phyloP scores from a whole-genome alignment of 2,888 invertebrate genomes.

The Scaptomyza polygonia region DNA sequence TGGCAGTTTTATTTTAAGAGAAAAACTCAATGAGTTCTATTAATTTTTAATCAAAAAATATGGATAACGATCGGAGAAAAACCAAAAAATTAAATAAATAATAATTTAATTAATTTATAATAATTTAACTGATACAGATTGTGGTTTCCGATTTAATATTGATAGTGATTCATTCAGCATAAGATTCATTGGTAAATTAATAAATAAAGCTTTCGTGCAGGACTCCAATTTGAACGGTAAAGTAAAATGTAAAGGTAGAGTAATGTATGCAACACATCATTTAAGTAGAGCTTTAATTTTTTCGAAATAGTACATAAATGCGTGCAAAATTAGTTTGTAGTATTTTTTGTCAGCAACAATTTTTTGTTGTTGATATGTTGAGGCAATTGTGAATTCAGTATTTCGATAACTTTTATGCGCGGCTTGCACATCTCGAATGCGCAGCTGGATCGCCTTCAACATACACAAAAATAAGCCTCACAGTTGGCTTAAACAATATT shows the following conservation, averaged over 20 bases:
- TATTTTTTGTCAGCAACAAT: constrained; percentile 19
- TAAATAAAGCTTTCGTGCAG: no score
- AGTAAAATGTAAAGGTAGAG: background rate
- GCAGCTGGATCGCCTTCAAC: constrained; percentile 21
- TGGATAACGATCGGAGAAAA: no score
- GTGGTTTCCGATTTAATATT: no score
- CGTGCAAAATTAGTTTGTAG: background rate
- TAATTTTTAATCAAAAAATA: no score
- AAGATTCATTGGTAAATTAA: no score
- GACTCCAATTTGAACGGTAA: background rate
- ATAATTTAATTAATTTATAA: no score
- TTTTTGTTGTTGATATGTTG: background rate
- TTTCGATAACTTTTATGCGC: constrained; percentile 9
- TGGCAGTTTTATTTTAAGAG: no score
- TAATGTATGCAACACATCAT: constrained; percentile 1
- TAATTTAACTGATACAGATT: no score
- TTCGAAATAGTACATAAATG: background rate
- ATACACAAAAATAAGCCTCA: background rate
- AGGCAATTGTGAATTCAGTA: background rate
- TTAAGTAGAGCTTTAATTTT: constrained; percentile 1
- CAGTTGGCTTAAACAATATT: background rate
- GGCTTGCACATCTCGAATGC: constrained; percentile 35
- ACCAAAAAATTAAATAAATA: no score
- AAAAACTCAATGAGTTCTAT: no score
- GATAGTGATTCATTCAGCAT: no score